phyloP scores from a whole-genome alignment of 2,888 invertebrate species.

The Neelides folsomi region DNA sequence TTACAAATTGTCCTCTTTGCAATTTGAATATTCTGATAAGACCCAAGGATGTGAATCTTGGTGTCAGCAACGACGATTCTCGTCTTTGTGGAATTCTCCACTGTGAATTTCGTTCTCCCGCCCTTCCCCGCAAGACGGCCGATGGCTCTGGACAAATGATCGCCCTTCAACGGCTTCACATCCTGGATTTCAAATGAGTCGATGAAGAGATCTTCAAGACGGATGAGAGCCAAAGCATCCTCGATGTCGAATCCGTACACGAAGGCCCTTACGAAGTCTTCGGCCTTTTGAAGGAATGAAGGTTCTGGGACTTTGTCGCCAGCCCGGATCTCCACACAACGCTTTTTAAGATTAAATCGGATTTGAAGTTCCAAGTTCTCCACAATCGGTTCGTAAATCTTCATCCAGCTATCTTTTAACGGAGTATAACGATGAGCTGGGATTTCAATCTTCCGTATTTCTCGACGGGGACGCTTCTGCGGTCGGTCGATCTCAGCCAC shows the following conservation, averaged over 20 bases:
- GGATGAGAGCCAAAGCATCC: constrained; percentile 83
- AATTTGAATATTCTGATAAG: constrained; percentile 88
- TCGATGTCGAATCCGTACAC: constrained; percentile 92
- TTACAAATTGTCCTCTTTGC: constrained; percentile 91
- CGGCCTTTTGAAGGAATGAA: constrained; percentile 85
- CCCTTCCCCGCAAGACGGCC: constrained; percentile 97
- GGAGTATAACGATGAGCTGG: constrained; percentile 89
- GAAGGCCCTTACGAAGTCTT: constrained; percentile 96
- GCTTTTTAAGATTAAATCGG: constrained; percentile 78
- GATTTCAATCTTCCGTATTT: constrained; percentile 51
- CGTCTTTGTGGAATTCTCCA: constrained; percentile 97
- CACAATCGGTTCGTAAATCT: constrained; percentile 90
- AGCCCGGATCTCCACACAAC: constrained; percentile 73
- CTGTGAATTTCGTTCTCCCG: constrained; percentile 91
- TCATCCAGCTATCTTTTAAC: constrained; percentile 90
- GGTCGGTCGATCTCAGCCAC: background rate
- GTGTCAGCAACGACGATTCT: constrained; percentile 92
- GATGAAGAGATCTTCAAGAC: constrained; percentile 90
- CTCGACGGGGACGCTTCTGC: constrained; percentile 16
- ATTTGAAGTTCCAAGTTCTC: constrained; percentile 88
- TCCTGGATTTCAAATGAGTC: constrained; percentile 96
- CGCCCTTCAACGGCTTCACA: constrained; percentile 87
- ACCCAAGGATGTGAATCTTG: constrained; percentile 92
- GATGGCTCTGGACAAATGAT: constrained; percentile 88
- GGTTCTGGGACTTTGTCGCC: constrained; percentile 64